phyloP scores from a whole-genome alignment of 2,888 invertebrate genomes.

The Drosophila vallismaia region DNA sequence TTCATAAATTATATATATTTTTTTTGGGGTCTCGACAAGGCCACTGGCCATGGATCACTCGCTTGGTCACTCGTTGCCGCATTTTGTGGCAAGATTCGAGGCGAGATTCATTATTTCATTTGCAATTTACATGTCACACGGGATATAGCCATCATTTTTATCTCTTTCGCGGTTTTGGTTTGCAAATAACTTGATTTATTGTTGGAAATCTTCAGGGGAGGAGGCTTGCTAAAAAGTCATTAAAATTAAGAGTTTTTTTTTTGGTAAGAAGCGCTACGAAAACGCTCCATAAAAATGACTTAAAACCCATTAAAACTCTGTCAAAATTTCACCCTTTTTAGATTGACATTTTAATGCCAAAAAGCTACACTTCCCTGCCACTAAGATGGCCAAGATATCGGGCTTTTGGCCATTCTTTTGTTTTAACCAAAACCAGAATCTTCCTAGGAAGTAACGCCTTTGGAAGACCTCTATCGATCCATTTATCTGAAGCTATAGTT shows the following conservation, averaged over 20 bases:
- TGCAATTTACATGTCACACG: constrained; percentile 29
- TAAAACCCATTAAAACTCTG: neutral
- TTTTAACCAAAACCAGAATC: neutral
- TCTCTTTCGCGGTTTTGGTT: neutral
- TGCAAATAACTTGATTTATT: constrained; percentile 8
- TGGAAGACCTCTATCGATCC: neutral
- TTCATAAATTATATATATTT: constrained; percentile 40
- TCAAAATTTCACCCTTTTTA: neutral
- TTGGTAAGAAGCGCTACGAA: no score
- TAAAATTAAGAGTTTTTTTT: neutral
- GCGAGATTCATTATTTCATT: constrained; percentile 23
- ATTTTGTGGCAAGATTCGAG: constrained; percentile 8
- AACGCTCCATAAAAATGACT: no score
- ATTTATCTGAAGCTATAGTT: neutral
- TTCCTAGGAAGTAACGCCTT: neutral
- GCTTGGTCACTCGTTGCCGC: neutral
- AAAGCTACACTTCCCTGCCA: neutral
- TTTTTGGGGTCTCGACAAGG: constrained; percentile 25
- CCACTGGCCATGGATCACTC: constrained; percentile 14
- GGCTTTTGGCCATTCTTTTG: neutral
- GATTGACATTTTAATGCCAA: neutral
- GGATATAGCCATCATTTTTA: constrained; percentile 19
- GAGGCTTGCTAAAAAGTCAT: neutral
- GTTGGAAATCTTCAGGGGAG: neutral
- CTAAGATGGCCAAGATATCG: constrained; percentile 1